These are phyloP conservation scores for Dinoponera quadriceps DNA, from an alignment of 1,140 invertebrate species.

Conservation along the genomic window DNA sequence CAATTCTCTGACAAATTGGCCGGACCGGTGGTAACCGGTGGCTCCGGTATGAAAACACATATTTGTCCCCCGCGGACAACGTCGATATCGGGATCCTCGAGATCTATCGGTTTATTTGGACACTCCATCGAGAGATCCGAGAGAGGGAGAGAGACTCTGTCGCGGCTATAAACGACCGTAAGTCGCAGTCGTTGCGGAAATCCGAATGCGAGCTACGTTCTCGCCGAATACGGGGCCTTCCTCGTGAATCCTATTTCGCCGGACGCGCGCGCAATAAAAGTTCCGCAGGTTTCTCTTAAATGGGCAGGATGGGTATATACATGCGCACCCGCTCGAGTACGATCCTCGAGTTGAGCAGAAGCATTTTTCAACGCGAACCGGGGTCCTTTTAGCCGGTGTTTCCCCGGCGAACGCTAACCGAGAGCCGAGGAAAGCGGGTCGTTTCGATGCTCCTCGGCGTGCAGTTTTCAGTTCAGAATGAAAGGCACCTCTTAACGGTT, in stretches of 20 bases:
- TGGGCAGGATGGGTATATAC: conserved; percentile 13
- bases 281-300: conserved; percentile 9
- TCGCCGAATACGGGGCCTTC: background rate
- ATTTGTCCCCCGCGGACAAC: conserved; percentile 60
- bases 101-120: background rate
- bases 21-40: conserved; percentile 34
- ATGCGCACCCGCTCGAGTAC: background rate
- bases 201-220: background rate
- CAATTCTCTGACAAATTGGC: conserved; percentile 75
- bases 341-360: conserved; percentile 22
- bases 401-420: background rate
- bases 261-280: conserved; percentile 39
- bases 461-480: background rate
- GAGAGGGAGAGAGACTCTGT: too few relatives aligned
- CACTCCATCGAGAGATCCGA: background rate
- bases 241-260: conserved; percentile 21
- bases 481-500: background rate
- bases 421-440: background rate
- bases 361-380: conserved; percentile 18
- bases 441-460: background rate
- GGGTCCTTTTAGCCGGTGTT: conserved; percentile 22
- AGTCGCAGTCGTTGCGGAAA: background rate
- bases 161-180: background rate
- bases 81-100: conserved; percentile 38
- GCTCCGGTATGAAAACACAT: conserved; percentile 64